phyloP scores from a whole-genome alignment of 2,888 invertebrate species.

The Epinotia nisella region DNA sequence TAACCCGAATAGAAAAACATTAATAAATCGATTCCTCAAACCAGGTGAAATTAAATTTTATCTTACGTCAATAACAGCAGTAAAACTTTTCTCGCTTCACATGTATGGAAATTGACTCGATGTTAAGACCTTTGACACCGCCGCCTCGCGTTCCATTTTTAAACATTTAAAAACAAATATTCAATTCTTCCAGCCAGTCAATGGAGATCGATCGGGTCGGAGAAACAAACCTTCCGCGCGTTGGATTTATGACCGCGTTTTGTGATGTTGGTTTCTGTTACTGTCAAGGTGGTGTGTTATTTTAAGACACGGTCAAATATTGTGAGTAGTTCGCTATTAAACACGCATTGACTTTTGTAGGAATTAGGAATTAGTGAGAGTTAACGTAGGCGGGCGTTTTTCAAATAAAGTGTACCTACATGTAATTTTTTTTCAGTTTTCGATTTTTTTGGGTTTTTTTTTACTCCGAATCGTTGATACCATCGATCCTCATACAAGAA shows the following conservation, averaged over 20 bases:
- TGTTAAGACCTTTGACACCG: neutral
- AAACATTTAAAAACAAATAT: conserved; percentile 38
- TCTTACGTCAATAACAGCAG: too few species aligned
- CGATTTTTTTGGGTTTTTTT: too few species aligned
- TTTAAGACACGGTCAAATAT: conserved; percentile 9
- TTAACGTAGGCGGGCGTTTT: too few species aligned
- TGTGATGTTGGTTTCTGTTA: conserved; percentile 25
- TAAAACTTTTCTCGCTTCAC: too few species aligned
- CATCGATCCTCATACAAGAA: too few species aligned
- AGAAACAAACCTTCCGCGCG: conserved; percentile 29
- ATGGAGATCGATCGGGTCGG: conserved; percentile 23
- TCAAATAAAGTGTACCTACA: too few species aligned
- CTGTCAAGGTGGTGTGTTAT: conserved; percentile 27
- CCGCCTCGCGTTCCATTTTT: conserved; percentile 29
- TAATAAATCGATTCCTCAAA: too few species aligned
- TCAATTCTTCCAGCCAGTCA: conserved; percentile 32
- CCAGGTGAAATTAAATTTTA: too few species aligned
- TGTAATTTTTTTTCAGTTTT: too few species aligned
- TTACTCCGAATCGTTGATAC: too few species aligned
- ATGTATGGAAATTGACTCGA: neutral
- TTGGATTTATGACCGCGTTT: conserved; percentile 13
- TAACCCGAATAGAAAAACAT: too few species aligned
- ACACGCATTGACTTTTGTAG: neutral
- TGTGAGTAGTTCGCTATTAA: neutral
- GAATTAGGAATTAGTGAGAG: too few species aligned